These are phyloP conservation scores for Aleiodes sp. DNA, from an alignment of 1,140 invertebrate species.

Conservation along the genomic window DNA sequence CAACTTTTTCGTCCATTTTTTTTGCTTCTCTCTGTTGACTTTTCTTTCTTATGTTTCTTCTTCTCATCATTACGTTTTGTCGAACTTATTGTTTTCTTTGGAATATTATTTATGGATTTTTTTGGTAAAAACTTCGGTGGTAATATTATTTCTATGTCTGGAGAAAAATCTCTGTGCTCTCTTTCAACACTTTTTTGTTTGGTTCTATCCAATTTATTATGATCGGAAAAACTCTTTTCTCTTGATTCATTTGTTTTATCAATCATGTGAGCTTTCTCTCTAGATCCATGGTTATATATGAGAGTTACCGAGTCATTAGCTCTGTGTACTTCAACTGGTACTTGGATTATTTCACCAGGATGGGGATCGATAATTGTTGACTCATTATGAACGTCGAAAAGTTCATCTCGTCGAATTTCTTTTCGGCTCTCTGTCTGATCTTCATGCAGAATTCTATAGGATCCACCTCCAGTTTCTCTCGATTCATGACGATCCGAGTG, in stretches of 20 bases:
- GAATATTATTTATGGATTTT: background rate
- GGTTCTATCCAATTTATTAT: background rate
- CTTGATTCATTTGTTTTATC: background rate
- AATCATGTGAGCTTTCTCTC: background rate
- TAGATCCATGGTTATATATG: background rate
- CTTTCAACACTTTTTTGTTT: background rate
- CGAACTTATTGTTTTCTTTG: conserved; percentile 16
- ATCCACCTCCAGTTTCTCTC: background rate
- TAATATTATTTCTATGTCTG: conserved; percentile 25
- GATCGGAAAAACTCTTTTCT: background rate
- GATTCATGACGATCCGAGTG: background rate
- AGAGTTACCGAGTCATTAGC: background rate
- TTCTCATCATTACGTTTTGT: background rate
- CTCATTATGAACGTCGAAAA: background rate
- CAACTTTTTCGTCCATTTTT: conserved; percentile 21
- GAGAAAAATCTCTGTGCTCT: background rate
- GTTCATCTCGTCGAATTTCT: background rate
- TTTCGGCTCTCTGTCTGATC: too few species aligned
- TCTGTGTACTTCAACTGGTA: background rate
- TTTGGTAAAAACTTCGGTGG: background rate
- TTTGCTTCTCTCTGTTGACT: background rate
- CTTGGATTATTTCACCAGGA: background rate
- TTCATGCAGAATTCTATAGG: background rate
- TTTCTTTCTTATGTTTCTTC: background rate
- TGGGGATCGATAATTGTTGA: background rate